Conservation (phyloP, 2,888 invertebrate species). For the Tipula unca region DNA sequence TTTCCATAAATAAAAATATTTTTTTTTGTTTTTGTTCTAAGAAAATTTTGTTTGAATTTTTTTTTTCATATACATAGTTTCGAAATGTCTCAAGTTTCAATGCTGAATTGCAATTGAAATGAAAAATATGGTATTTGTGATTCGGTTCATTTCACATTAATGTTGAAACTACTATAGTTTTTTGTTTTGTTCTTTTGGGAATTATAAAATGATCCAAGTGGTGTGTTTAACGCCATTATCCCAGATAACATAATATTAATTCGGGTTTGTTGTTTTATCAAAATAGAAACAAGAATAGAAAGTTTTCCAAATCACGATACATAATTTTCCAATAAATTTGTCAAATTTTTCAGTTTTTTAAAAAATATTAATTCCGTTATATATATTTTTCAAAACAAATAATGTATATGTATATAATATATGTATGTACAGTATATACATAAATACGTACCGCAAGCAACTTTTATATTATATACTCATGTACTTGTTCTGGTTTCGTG, state of each 20-base stretch:
- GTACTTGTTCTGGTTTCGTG: constrained; percentile 14
- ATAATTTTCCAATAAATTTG: background rate
- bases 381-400: background rate
- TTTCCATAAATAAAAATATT: background rate
- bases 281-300: no score
- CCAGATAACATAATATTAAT: background rate
- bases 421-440: background rate
- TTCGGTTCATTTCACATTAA: background rate
- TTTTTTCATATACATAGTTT: background rate
- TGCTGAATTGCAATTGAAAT: background rate
- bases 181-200: background rate
- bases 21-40: background rate
- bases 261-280: background rate
- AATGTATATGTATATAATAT: no score
- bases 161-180: background rate
- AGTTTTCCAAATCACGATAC: background rate
- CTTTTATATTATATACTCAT: background rate
- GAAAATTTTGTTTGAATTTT: background rate
- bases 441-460: background rate
- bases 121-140: background rate
- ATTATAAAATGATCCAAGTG: background rate
- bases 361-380: background rate
- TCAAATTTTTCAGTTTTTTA: background rate
- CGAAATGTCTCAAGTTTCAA: background rate
- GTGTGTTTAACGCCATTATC: background rate